Evolutionary conservation across 1,140 invertebrate species (phyloP), one percentile per base, ranked within the genome.

Genomic region (Drosophila lowei): DNA sequence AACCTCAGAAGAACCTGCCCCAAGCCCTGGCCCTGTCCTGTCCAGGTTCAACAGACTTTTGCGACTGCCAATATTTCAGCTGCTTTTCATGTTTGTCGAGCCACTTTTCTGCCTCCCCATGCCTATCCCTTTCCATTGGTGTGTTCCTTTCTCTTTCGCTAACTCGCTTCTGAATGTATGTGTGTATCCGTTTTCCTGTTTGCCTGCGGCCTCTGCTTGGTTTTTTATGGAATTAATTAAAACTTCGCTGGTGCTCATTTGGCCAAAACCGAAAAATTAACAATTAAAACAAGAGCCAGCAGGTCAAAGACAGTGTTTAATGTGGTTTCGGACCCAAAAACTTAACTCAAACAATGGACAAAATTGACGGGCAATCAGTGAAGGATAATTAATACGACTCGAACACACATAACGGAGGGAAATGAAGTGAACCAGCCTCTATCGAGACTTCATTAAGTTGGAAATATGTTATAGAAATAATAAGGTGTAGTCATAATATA

Each of bases 191-290:
- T 72, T 50, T 65, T 44, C 53, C 65, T 84, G 80, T 84, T 86
- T 80, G 81, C 80, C 68, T 85, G 83, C 62, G 81, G 81, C 81
- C 75, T 85, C 64, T 66, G 43, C 83, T 78, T 86, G 83, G 18
- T 18, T 80, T 81, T 78, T 86, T 86, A 88, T 72, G 74, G 83
- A 83, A 88, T 88, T 86, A 81, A 86, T 86, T 86, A 86, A 88
- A 86, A 86, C 78, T 86, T 86, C 63, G 41, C 56, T 68, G 61
- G 2, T 57, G 70, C 79, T 78, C 70, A 78, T 74, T 81, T 8
- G 50, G 58, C 43, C 21, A 48, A 57, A 77, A 49, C 34, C 42
- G 16, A 44, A 62, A 44, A 68, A 60, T 41, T 47, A 71, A 71
- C 47, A 72, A 71, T 71, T 21, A 71, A 71, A 61, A 34, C 38